Conservation (phyloP, 2,888 invertebrate species). For the Didymodactylos carnosus region DNA sequence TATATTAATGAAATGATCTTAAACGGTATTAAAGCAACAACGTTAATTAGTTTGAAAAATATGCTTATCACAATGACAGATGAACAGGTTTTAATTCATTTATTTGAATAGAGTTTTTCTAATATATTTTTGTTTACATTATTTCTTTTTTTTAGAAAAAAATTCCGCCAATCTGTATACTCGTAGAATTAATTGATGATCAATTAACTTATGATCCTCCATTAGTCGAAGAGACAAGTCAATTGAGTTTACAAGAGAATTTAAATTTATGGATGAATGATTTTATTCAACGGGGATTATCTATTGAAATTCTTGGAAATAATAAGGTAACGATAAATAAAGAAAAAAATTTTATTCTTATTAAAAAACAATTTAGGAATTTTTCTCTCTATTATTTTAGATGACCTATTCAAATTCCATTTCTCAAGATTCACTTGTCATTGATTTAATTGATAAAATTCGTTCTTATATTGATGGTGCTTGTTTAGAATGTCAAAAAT, state of each 20-base stretch:
- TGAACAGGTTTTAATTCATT: slow-evolving; percentile 15
- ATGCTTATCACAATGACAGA: slow-evolving; percentile 29
- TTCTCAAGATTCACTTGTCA: slow-evolving; percentile 26
- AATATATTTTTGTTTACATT: not conserved
- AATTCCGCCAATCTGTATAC: slow-evolving; percentile 27
- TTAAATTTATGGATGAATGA: slow-evolving; percentile 27
- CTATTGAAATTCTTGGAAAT: slow-evolving; percentile 27
- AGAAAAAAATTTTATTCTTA: not conserved
- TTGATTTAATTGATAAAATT: slow-evolving; percentile 24
- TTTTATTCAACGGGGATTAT: slow-evolving; percentile 26
- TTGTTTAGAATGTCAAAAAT: slow-evolving; percentile 25
- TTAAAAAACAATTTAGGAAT: not conserved
- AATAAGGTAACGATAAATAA: not conserved
- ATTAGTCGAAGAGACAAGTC: slow-evolving; percentile 27
- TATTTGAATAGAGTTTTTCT: not conserved
- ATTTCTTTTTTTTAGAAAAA: slow-evolving; percentile 19
- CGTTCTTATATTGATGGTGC: slow-evolving; percentile 26
- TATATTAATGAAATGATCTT: slow-evolving; percentile 32
- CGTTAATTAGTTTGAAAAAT: slow-evolving; percentile 25
- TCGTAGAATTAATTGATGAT: slow-evolving; percentile 31
- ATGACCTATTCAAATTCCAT: slow-evolving; percentile 30
- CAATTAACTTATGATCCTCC: slow-evolving; percentile 29
- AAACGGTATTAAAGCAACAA: slow-evolving; percentile 30
- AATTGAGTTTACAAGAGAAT: slow-evolving; percentile 29
- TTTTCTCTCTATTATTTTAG: slow-evolving; percentile 18